Conservation (phyloP, 2,797 vertebrate genomes). For the Propithecus deckenii region DNA sequence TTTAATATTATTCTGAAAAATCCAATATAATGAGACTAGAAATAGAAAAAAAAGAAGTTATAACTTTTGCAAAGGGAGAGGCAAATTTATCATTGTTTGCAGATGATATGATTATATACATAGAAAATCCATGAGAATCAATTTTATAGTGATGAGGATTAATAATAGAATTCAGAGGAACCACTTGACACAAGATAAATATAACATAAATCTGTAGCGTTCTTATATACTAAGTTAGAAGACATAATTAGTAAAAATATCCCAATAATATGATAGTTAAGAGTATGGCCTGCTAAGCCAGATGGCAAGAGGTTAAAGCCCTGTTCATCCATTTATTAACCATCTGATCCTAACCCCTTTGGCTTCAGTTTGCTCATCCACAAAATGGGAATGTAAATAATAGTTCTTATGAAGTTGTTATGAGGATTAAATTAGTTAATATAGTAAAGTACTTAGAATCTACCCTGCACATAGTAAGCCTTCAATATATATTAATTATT, state of each 20-base stretch:
- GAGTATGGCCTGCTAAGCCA: neutral
- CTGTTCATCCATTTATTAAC: neutral
- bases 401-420: neutral
- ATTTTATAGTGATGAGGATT: slow-evolving; percentile 59
- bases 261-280: neutral
- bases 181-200: slow-evolving; percentile 24
- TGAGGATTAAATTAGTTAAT: slow-evolving; percentile 6
- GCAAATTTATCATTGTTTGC: slow-evolving; percentile 46
- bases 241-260: slow-evolving; percentile 29
- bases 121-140: slow-evolving; percentile 49
- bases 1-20: slow-evolving; percentile 56
- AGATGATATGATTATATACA: slow-evolving; percentile 18
- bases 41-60: neutral
- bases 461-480: neutral
- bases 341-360: neutral
- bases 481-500: neutral
- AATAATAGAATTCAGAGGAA: slow-evolving; percentile 30
- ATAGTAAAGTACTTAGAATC: neutral
- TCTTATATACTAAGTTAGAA: slow-evolving; percentile 20
- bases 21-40: slow-evolving; percentile 29
- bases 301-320: neutral
- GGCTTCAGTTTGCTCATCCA: neutral
- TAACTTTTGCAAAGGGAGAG: slow-evolving; percentile 15
- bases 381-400: slow-evolving; percentile 14
- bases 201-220: slow-evolving; percentile 6